These are phyloP conservation scores for Cryptomyrus ogoouensis DNA, from an alignment of 2,113 vertebrate species.

Conservation along the genomic window DNA sequence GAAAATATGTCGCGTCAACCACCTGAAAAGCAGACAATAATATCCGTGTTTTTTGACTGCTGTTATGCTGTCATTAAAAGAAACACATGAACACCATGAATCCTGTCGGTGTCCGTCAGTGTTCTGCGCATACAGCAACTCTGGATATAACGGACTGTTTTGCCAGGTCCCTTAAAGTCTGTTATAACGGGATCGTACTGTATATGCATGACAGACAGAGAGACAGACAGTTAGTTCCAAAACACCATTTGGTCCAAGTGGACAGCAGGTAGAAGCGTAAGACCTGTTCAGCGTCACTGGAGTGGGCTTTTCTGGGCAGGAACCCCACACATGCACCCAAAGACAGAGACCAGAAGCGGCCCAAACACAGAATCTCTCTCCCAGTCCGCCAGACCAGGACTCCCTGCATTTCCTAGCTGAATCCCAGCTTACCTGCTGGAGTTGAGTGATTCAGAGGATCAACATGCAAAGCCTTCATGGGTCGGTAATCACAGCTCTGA, in stretches of 20 bases:
- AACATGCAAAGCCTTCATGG: background rate
- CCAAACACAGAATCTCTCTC: background rate
- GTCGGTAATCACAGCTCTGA: background rate
- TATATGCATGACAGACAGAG: background rate
- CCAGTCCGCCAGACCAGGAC: background rate
- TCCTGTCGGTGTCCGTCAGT: no score
- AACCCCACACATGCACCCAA: background rate
- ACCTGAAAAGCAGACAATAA: no score
- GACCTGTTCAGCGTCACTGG: background rate
- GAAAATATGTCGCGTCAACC: no score
- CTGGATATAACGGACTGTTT: no score
- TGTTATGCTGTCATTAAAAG: no score
- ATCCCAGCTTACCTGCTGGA: background rate
- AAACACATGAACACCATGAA: no score
- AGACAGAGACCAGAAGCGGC: background rate
- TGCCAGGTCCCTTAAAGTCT: no score
- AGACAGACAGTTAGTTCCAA: background rate
- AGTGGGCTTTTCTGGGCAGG: background rate
- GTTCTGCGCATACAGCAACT: no score
- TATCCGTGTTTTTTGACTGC: no score
- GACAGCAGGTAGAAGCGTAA: background rate
- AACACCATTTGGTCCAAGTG: background rate
- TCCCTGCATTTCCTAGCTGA: background rate
- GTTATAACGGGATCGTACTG: no score
- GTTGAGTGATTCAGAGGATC: background rate